Evolutionary conservation across 1,140 invertebrate species (phyloP), one percentile per base, ranked within the genome.

Genomic region (Periplaneta americana): DNA sequence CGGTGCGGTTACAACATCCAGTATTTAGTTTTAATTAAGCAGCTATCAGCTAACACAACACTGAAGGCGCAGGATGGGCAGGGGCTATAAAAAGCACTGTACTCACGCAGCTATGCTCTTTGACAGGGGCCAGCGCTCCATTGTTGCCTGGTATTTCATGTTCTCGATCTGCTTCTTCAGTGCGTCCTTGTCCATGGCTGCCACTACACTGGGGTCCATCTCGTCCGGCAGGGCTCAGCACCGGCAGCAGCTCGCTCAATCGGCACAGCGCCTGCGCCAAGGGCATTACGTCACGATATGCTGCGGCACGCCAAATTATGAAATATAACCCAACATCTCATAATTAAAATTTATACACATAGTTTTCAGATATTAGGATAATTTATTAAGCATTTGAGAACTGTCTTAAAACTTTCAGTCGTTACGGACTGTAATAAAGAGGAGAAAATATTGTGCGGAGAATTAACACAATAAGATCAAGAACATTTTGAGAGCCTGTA

Each of bases 151-250:
- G 90, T 97, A 97, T 91, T 97, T 96, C 96, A 98, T 96, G 90
- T 97, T 97, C 89, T 98, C 96, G 88, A 98, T 98, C 92, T 98
- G 96, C 92, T 97, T 97, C 91, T 96, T 96, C 90, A 98, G 91
- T 92, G 96, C 96, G 93, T 97, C 96, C 92, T 97, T 97, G 91
- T 98, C 96, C 96, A 98, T 98, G 92, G 81, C 39, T 81, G 80
- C 80, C 35, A 80, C 66, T 75, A 66, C 80, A 66, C 79, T 66
- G 79, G 37, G 37, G 35, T 31, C 39, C 57, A 35, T 34, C 57
- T 48, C 74, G n/a, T 31, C 28, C 74, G 57, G n/a, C 32, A 34
- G 37, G 80, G 48, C 28, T 36, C 79, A 48, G n/a, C 76, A 35
- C 48, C 79, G 28, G 79, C 48, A 28, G 79, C 48, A 32, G 28